Conservation (phyloP, 2,113 vertebrate genomes). For the Isichthys henryi region DNA sequence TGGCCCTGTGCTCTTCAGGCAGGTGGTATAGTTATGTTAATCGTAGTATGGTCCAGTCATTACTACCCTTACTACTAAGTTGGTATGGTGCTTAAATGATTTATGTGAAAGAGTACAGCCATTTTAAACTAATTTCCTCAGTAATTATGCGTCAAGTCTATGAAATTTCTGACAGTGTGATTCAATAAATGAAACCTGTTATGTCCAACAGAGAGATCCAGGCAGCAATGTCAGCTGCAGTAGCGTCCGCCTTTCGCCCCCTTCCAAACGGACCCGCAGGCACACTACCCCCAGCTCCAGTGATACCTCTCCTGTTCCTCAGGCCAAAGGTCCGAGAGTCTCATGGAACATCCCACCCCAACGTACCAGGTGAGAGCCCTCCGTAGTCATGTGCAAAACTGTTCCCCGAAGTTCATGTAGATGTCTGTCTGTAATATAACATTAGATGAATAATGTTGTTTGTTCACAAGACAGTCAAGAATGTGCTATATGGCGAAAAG, state of each 20-base stretch:
- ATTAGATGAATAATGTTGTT: not conserved
- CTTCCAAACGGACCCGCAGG: constrained; percentile 82
- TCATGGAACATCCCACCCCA: constrained; percentile 83
- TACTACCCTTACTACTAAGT: not conserved
- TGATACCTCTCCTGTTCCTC: constrained; percentile 83
- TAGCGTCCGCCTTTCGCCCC: constrained; percentile 81
- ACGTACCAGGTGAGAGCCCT: constrained; percentile 74
- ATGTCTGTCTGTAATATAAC: not conserved
- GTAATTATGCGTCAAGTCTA: not conserved
- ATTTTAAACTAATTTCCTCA: not conserved
- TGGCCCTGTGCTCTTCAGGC: not conserved
- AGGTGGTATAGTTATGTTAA: not conserved
- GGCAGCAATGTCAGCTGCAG: constrained; percentile 83
- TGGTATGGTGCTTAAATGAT: not conserved
- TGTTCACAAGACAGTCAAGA: not conserved
- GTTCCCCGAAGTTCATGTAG: not conserved
- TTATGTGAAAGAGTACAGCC: not conserved
- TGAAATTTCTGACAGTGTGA: not conserved
- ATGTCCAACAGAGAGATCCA: constrained; percentile 71
- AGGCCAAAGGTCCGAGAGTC: constrained; percentile 80
- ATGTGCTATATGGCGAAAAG: not conserved
- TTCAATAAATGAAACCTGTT: not conserved
- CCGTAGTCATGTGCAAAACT: not conserved
- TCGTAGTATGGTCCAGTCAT: not conserved
- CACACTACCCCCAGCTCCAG: constrained; percentile 87